A percentile compares a stretch with the other conserved stretches of the same genome.
phyloP scores from a whole-genome alignment of 2,888 invertebrate genomes.

The Hydrotaea diabolus region DNA sequence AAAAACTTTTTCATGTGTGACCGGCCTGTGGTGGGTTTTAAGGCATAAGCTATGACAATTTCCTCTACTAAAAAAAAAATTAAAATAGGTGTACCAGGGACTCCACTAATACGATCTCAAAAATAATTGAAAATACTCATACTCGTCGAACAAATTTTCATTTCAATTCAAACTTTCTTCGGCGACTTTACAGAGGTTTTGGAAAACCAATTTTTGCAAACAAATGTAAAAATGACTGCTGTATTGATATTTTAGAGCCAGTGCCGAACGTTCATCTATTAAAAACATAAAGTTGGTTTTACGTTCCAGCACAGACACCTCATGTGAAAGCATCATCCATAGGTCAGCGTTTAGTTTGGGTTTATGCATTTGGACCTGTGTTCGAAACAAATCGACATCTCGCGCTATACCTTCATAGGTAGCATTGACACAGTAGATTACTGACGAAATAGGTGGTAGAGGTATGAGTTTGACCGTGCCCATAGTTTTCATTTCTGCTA shows the following conservation, averaged over 20 bases:
- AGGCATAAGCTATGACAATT: too few relatives aligned
- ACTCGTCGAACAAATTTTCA: too few relatives aligned
- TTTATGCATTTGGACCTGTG: conserved; percentile 66
- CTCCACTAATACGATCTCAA: too few relatives aligned
- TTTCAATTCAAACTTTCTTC: conserved; percentile 21
- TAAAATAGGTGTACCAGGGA: too few relatives aligned
- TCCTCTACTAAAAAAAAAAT: too few relatives aligned
- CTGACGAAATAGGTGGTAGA: conserved; percentile 14
- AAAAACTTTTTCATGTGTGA: too few relatives aligned
- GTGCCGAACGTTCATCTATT: conserved; percentile 69
- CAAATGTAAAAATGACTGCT: conserved; percentile 46
- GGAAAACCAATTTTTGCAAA: conserved; percentile 45
- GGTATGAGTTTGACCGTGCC: background rate
- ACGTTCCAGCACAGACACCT: conserved; percentile 36
- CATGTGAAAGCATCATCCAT: conserved; percentile 67
- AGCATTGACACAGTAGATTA: conserved; percentile 60
- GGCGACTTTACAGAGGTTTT: conserved; percentile 39
- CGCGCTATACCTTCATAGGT: conserved; percentile 61
- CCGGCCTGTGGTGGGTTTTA: too few relatives aligned
- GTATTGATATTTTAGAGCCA: conserved; percentile 57
- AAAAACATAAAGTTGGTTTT: conserved; percentile 68
- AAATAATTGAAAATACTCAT: too few relatives aligned
- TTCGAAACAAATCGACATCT: conserved; percentile 62
- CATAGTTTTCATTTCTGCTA: conserved; percentile 20
- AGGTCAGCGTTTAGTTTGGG: conserved; percentile 62